Base-by-base conservation (phyloP, 1,140 invertebrate genomes). In the Calephelis nemesis region DNA sequence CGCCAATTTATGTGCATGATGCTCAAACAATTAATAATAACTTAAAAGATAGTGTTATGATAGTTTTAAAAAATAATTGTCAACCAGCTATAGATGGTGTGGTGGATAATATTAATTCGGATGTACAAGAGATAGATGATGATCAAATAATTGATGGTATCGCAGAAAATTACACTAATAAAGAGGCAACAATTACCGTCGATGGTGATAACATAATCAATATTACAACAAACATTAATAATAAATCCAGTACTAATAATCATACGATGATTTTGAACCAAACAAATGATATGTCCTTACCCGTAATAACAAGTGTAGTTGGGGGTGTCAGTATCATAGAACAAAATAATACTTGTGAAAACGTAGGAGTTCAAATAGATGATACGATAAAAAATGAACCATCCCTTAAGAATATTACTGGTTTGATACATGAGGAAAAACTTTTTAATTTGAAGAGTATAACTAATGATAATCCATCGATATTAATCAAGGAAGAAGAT, bases 301-400 rank as follows among this genome's bases (percentile, higher is more conserved):
- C 74, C 8, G 73, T 70, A 72, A 76, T 76, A 50, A 74, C 68
- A 9, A 68, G 63, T 54, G 63, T 74, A 30, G 67, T 63, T 15
- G 73, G 70, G 39, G 69, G 47, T 47, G 69, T 73, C 0, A n/a
- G 49, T 45, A 63, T 67, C 47, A 11, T 10, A 71, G 49, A 71
- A 47, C 60, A 19, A 45, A 15, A 47, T 60, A 47, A 65, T 48
- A 19, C 30, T 15, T 42, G 47, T 9, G 47, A 30, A 50, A 48
- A 50, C 52, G 60, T 63, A 13, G 52, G 15, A 50, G 47, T 58
- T 62, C 52, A 66, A 30, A 49, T 8, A 62, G 62, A 77, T 12
- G 48, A 62, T 13, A 67, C 15, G 50, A 13, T 19, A 19, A 10
- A 19, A 10, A 19, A 13, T 13, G 19, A 54, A 3, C 9, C 5